Evolutionary conservation across 2,888 invertebrate species (phyloP).

Genomic region (Mimumesa dahlbomi): DNA sequence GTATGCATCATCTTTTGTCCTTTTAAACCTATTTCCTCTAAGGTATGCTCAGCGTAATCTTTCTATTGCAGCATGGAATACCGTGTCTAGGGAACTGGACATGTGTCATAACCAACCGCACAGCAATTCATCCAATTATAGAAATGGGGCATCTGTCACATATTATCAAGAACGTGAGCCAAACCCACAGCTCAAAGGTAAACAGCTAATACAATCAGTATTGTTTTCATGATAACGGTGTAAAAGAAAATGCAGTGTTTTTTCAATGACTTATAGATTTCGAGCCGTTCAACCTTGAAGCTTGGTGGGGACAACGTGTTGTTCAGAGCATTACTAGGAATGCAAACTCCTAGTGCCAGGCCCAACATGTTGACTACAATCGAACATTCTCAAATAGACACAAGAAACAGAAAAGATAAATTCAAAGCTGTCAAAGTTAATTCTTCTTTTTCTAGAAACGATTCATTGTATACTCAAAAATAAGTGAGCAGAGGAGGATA

Average conservation of each 20-base stretch:
- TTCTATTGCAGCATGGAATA: constrained; percentile 77
- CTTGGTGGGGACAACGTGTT: constrained; percentile 88
- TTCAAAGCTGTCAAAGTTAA: constrained; percentile 35
- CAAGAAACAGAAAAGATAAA: constrained; percentile 77
- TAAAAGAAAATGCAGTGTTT: no score
- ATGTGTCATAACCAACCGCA: constrained; percentile 75
- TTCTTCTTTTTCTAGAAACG: constrained; percentile 38
- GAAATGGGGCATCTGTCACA: constrained; percentile 82
- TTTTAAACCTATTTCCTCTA: not conserved
- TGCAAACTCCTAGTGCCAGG: constrained; percentile 78
- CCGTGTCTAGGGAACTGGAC: constrained; percentile 83
- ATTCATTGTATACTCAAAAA: constrained; percentile 38
- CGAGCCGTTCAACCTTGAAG: constrained; percentile 89
- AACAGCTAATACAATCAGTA: no score
- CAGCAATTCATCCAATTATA: constrained; percentile 74
- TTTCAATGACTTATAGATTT: constrained; percentile 82
- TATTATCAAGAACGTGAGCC: constrained; percentile 85
- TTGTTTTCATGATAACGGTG: no score
- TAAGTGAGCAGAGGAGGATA: constrained; percentile 34
- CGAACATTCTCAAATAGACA: constrained; percentile 77
- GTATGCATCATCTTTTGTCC: not conserved
- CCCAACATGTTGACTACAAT: constrained; percentile 71
- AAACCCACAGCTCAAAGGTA: constrained; percentile 78
- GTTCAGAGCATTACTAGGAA: constrained; percentile 84
- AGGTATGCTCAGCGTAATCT: not conserved